Percentiles rank a stretch among this genome's conserved stretches.
These are phyloP conservation scores for Amphiduros pacificus DNA, from an alignment of 2,888 invertebrate species.

Conservation along the genomic window DNA sequence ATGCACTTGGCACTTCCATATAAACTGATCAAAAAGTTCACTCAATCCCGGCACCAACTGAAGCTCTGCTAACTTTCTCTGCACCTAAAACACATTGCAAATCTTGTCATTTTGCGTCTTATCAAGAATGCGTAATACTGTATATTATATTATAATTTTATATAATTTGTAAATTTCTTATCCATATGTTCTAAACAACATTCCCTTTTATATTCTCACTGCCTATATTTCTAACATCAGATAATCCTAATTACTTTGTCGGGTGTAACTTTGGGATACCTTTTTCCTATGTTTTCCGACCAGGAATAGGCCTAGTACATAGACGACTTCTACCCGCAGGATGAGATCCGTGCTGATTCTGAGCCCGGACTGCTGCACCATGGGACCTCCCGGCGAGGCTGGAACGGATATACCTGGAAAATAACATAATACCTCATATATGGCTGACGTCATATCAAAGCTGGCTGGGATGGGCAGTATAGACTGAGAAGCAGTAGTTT, in stretches of 20 bases:
- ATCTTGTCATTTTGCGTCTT: no score
- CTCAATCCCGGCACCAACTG: constrained; percentile 57
- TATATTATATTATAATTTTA: no score
- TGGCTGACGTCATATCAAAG: no score
- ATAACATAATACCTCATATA: neutral
- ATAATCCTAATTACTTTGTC: no score
- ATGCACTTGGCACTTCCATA: constrained; percentile 59
- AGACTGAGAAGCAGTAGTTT: no score
- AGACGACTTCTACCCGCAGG: constrained; percentile 57
- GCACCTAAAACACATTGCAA: constrained; percentile 48
- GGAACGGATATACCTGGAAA: constrained; percentile 51
- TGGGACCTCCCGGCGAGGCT: constrained; percentile 43
- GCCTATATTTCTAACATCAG: no score
- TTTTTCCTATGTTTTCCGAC: constrained; percentile 60
- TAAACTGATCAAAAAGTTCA: constrained; percentile 60
- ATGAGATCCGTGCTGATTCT: constrained; percentile 54
- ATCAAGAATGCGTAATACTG: no score
- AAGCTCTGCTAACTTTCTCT: constrained; percentile 57
- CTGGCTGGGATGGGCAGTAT: no score
- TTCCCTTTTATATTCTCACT: no score
- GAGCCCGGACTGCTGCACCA: constrained; percentile 52
- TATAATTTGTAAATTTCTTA: no score
- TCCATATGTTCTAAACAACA: no score
- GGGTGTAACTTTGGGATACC: no score
- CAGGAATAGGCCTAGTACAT: constrained; percentile 57